A percentile compares a stretch with the other conserved stretches of the same genome.
phyloP scores from a whole-genome alignment of 1,140 invertebrate genomes.

The Penaeus vannamei region DNA sequence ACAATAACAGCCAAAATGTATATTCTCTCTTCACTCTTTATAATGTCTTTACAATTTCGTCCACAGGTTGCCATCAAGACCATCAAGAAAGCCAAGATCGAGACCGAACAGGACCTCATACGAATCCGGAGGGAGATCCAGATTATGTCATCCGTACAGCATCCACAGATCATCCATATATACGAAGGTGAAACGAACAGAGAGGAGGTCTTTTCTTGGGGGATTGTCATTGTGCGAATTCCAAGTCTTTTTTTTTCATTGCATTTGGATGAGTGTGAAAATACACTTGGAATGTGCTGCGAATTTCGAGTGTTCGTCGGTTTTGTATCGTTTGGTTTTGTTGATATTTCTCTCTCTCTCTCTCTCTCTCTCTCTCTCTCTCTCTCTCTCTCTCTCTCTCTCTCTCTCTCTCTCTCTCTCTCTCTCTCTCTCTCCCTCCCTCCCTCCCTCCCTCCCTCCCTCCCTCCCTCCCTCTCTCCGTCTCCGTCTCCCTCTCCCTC shows the following conservation, averaged over 20 bases:
- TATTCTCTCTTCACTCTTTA: neutral
- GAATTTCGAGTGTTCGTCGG: neutral
- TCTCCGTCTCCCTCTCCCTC: neutral
- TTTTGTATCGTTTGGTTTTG: neutral
- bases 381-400: no score
- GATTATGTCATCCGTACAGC: constrained; percentile 98
- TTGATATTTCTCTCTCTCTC: neutral
- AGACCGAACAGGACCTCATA: constrained; percentile 95
- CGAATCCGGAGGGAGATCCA: constrained; percentile 97
- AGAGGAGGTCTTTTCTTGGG: neutral
- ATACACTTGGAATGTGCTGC: no score
- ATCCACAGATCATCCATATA: constrained; percentile 99
- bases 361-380: neutral
- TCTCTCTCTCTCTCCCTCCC: no score
- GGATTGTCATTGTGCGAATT: no score
- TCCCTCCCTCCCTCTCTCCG: neutral
- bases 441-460: neutral
- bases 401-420: no score
- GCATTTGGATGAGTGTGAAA: no score
- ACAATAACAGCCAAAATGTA: neutral
- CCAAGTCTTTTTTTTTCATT: no score
- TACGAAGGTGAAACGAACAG: constrained; percentile 86
- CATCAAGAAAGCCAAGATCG: constrained; percentile 99
- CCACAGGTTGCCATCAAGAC: constrained; percentile 94
- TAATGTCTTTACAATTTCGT: constrained; percentile 46